Base-by-base conservation (phyloP, 2,113 vertebrate species). In the Tympanuchus pallidicinctus region DNA sequence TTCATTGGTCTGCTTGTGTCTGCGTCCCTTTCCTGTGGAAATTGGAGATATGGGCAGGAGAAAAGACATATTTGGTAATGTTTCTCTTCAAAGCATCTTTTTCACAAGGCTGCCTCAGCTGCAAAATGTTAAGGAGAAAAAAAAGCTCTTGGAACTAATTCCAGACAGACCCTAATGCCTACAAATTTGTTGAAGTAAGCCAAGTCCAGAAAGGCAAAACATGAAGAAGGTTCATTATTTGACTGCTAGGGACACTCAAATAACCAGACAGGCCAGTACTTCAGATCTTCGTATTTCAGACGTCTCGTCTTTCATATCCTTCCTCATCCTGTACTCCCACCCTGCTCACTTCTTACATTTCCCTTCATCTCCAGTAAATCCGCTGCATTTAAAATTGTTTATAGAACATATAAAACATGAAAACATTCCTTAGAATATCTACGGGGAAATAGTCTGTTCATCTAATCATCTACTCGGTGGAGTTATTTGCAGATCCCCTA, bases 51-150 rank as follows among this genome's bases (percentile, higher is more conserved):
- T 34, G 83, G 86, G 95, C 91, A 96, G 93, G 96, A 98, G 97
- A 97, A 97, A 94, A 97, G 96, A 97, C 96, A 97, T 98, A 98
- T 97, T 98, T 98, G 98, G 98, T 98, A 98, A 98, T 97, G 96
- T 94, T 97, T 97, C 82, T 50, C 89, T 97, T 92, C 86, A 96
- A 94, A 97, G 93, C 74, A 82, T 97, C 97, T 97, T 98, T 97
- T 96, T 96, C 80, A 88, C 86, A 79, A 95, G 95, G 90, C 96
- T 96, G 96, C 95, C 94, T 98, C 97, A 97, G 96, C 97, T 97
- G 97, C 94, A 97, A 97, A 97, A 98, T 96, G 95, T 97, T 97
- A 97, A 97, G 82, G 72, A 95, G 10, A n/a, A 91, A 93, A 97
- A 59, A 52, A 15, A 27, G 82, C 94, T 97, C 81, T 98, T 98